phyloP scores from a whole-genome alignment of 2,113 vertebrate species.

The Otus sunia region DNA sequence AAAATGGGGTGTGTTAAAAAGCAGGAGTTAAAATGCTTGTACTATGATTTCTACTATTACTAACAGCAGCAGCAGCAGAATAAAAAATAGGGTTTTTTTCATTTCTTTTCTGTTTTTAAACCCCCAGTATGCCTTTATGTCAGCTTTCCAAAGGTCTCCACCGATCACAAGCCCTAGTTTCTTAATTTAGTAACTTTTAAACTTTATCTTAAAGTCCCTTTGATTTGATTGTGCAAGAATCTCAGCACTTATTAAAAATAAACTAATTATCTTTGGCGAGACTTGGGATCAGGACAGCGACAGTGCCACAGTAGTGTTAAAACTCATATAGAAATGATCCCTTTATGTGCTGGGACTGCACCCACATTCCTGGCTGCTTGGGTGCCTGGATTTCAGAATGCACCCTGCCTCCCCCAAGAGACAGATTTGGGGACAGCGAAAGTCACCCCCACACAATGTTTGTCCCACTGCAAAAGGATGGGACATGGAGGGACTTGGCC shows the following conservation, averaged over 20 bases:
- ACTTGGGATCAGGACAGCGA: neutral
- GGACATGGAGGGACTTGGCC: neutral
- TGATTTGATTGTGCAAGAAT: constrained; percentile 45
- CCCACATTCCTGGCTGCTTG: neutral
- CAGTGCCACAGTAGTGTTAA: neutral
- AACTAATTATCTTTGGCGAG: constrained; percentile 35
- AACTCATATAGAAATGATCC: neutral
- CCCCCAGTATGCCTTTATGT: neutral
- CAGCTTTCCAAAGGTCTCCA: neutral
- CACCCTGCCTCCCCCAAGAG: neutral
- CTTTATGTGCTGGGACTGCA: neutral
- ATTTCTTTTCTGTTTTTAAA: neutral
- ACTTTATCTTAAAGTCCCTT: constrained; percentile 39
- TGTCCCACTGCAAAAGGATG: neutral
- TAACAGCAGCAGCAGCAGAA: neutral
- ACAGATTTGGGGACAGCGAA: neutral
- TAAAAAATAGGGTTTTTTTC: neutral
- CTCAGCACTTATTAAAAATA: constrained; percentile 51
- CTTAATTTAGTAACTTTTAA: constrained; percentile 36
- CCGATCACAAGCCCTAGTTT: neutral
- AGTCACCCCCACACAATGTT: rapidly evolving
- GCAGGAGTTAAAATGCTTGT: rapidly evolving
- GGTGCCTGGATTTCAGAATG: neutral
- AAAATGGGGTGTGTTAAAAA: neutral
- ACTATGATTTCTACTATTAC: neutral